Evolutionary conservation across 2,888 invertebrate genomes (phyloP).

Genomic region (Drosophila anceps): DNA sequence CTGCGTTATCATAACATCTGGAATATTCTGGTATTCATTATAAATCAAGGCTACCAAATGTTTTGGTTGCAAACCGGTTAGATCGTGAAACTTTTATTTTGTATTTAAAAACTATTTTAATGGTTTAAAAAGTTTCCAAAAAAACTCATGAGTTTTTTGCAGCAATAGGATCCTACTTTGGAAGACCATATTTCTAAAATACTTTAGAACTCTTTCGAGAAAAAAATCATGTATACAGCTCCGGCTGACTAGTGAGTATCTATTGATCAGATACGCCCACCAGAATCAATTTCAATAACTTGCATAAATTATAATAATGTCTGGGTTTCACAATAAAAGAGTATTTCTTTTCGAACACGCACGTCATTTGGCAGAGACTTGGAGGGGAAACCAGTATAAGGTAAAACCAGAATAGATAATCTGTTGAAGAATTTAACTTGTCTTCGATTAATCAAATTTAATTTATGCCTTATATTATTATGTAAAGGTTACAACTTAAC

Average conservation of each 20-base stretch:
- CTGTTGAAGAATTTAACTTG: neutral
- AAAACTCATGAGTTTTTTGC: neutral
- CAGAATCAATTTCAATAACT: neutral
- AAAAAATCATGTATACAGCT: neutral
- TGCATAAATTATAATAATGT: slow-evolving; percentile 8
- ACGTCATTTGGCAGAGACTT: neutral
- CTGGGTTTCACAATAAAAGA: slow-evolving; percentile 5
- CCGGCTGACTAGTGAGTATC: neutral
- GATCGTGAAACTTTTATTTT: neutral
- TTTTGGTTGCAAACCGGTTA: neutral
- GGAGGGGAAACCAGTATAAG: slow-evolving; percentile 21
- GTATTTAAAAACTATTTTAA: neutral
- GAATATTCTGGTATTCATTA: neutral
- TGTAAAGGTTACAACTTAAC: slow-evolving; percentile 16
- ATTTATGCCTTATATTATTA: slow-evolving; percentile 15
- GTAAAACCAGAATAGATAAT: slow-evolving; percentile 26
- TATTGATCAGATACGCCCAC: neutral
- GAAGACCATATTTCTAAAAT: neutral
- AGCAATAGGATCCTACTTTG: neutral
- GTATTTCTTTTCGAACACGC: slow-evolving; percentile 2
- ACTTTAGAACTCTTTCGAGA: neutral
- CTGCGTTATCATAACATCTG: neutral
- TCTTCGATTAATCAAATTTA: slow-evolving; percentile 10
- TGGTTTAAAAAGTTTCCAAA: neutral
- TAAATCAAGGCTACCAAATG: neutral